A percentile compares a stretch with the other conserved stretches of the same genome.
phyloP scores from a whole-genome alignment of 2,888 invertebrate genomes.

The Drosophila emarginata region DNA sequence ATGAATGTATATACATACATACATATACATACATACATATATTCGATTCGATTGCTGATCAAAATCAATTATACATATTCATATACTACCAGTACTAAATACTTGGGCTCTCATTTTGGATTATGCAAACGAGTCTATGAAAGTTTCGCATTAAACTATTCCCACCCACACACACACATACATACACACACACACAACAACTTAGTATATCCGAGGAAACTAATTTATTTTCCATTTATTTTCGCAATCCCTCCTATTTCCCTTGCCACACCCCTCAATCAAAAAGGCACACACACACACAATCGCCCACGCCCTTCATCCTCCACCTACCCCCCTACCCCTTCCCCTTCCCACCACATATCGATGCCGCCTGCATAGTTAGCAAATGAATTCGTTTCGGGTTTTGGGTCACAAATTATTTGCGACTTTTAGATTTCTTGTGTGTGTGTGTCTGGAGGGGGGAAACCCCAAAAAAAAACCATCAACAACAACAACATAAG shows the following conservation, averaged over 20 bases:
- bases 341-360: neutral
- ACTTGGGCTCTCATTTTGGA: neutral
- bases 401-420: slow-evolving; percentile 47
- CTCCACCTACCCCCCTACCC: no score
- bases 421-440: slow-evolving; percentile 42
- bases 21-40: no score
- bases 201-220: slow-evolving; percentile 33
- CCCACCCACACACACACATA: slow-evolving; percentile 8
- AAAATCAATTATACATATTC: slow-evolving; percentile 5
- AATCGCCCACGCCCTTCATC: no score
- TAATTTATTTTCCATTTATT: slow-evolving; percentile 47
- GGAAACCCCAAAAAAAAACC: neutral
- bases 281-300: slow-evolving; percentile 16
- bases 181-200: slow-evolving; percentile 5
- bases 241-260: neutral
- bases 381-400: slow-evolving; percentile 6
- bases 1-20: neutral
- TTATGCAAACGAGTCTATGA: slow-evolving; percentile 5
- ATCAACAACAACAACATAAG: neutral
- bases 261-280: neutral
- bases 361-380: slow-evolving; percentile 3
- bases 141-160: slow-evolving; percentile 1
- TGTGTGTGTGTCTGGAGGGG: neutral
- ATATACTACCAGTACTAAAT: neutral
- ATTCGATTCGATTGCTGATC: slow-evolving; percentile 1